Evolutionary conservation across 64 coral and sea anemone genomes (phyloP), one percentile per base, ranked within the genome.

Genomic region (Montipora capricornis): DNA sequence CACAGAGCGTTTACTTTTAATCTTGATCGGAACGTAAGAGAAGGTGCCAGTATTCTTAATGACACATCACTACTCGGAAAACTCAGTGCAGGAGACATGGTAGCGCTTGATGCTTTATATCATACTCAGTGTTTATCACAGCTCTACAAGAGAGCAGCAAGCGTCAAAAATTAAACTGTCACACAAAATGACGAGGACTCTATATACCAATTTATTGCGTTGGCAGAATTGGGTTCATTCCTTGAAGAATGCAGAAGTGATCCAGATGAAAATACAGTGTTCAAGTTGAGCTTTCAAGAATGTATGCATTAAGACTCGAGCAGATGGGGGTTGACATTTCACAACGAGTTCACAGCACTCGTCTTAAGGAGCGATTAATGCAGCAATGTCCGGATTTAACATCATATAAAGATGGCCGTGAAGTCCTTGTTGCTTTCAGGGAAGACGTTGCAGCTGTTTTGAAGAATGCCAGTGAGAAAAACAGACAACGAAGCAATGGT

Each of bases 141-240:
- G 73, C 73, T 75, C 44, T 75, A 75, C 16, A 75, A 75, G 7
- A 75, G 73, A 75, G 73, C 73, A 16, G 73, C 73, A 75, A 75
- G 44, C 2, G 73, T 44, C 20, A 75, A 17, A 75, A 9, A 75
- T n/a, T 2, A 75, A 75, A 44, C 73, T 75, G 20, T 24, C 73
- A 3, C 73, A 17, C 44, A n/a, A 75, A 75, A 6, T 24, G 73
- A 75, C 73, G 73, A 75, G 73, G 73, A 75, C 6, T 8, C 73
- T 75, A 44, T 75, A 44, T 17, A 44, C 15, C 73, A 75, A 24
- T 1, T 2, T 75, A 75, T 75, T 24, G 73, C 73, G 6, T 44
- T 75, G n/a, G 73, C 73, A 75, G 73, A 75, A 75, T 16, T 75
- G 44, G 73, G 0, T 44, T 75, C 78, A 19, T 81, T 17, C 78